Base-by-base conservation (phyloP, 2,113 vertebrate species). In the Dryoscopus gambensis region DNA sequence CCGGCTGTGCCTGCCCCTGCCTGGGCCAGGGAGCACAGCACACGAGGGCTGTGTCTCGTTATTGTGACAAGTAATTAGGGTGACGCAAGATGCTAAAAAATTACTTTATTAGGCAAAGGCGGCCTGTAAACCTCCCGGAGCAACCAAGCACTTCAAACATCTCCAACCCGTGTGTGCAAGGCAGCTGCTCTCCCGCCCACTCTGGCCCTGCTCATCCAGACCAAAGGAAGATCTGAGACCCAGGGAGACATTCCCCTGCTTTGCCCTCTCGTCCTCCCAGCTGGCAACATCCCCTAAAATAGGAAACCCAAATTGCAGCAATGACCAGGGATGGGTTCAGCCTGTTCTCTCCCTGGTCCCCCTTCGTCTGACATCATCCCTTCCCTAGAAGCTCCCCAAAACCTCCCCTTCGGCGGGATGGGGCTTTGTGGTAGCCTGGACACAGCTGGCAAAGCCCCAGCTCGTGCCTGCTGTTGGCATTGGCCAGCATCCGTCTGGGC, bases 51-150 rank as follows among this genome's bases (percentile, higher is more conserved):
- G 84, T 79, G 89, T 95, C 92, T 78, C 2, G 8, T 95, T 97
- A 86, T 59, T 95, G 85, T 97, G 97, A 98, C 97, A 97, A 97
- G 97, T 87, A 97, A 98, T 98, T 97, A 98, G 90, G 83, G 82
- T 80, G 95, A 97, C 49, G 96, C 25, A 93, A 97, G 95, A 97
- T 57, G 89, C 95, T 97, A 92, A 96, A 96, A 97, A 95, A 96
- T 96, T 82, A 91, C 97, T 97, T 98, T 98, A 97, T 97, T 97
- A 95, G 98, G 97, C 94, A 95, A 98, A 97, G 95, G 87, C 67
- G 42, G 95, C 93, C 87, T 86, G 28, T 96, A 97, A 98, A 96
- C 76, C 83, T 96, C 91, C 93, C 14, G 33, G 97, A 98, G 86
- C 93, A 93, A 90, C 88, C 88, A 86, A 62, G 60, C 53, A 50